phyloP scores from a whole-genome alignment of 1,140 invertebrate species.

The Dysdera silvatica region DNA sequence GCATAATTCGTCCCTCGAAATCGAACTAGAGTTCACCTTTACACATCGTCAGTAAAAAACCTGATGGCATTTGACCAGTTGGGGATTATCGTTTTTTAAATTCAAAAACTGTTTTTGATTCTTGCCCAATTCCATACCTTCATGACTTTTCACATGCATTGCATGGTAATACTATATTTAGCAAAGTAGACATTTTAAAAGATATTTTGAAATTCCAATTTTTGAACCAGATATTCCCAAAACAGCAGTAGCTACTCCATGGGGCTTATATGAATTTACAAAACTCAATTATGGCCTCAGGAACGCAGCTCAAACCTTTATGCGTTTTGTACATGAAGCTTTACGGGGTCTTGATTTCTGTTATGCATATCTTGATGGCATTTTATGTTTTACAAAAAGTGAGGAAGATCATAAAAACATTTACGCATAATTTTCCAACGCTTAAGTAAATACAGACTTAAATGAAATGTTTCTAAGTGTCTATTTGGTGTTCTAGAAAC shows the following conservation, averaged over 20 bases:
- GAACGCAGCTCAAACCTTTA: slow-evolving; percentile 25
- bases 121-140: slow-evolving; percentile 25
- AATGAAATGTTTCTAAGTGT: slow-evolving; percentile 36
- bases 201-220: slow-evolving; percentile 22
- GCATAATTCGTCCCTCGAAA: slow-evolving; percentile 29
- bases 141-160: slow-evolving; percentile 13
- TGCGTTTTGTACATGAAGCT: slow-evolving; percentile 17
- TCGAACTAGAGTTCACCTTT: slow-evolving; percentile 31
- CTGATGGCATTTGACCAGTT: slow-evolving; percentile 6
- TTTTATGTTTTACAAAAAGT: slow-evolving; percentile 44
- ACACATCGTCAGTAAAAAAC: slow-evolving; percentile 33
- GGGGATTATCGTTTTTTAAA: slow-evolving; percentile 27
- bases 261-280: slow-evolving; percentile 25
- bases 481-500: slow-evolving; percentile 12
- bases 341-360: background rate
- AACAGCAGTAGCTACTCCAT: slow-evolving; percentile 25
- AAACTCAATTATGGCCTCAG: slow-evolving; percentile 23
- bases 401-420: slow-evolving; percentile 41
- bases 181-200: slow-evolving; percentile 16
- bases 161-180: slow-evolving; percentile 17
- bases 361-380: slow-evolving; percentile 5
- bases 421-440: slow-evolving; percentile 40
- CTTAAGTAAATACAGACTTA: slow-evolving; percentile 37
- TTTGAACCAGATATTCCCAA: slow-evolving; percentile 12
- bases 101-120: slow-evolving; percentile 11